Evolutionary conservation across 2,113 vertebrate genomes (phyloP), one percentile per base, ranked within the genome.

Genomic region (Catagonus wagneri): DNA sequence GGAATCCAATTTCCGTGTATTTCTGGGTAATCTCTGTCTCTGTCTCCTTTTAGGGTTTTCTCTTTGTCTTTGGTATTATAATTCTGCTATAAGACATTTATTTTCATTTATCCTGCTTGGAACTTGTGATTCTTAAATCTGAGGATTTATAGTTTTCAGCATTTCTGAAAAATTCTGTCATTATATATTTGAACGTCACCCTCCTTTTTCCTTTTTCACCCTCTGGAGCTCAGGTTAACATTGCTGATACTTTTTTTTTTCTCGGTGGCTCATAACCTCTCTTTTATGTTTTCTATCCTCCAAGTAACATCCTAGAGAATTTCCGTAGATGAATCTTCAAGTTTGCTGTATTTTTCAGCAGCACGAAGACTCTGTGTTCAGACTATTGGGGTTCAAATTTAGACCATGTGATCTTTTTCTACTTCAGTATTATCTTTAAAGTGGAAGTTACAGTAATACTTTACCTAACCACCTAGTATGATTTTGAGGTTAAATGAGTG

Each of bases 1-100:
- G n/a, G n/a, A n/a, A n/a, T n/a, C n/a, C n/a, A 58, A 63, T 15
- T 69, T 50, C 36, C 8, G 2, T 6, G 8, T 15, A 2, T 17
- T 69, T 80, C 56, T 36, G 61, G 25, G 10, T 69, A 34, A 54
- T 56, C 54, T 83, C 20, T 44, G 5, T 71, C 20, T 90, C 39
- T 76, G 19, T 8, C 56, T 76, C 27, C 32, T 54, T 89, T 79
- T 56, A 80, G 85, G 17, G 81, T 56, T 39, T 84, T 84, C 36
- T 85, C 23, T 86, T 80, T 86, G 58, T 87, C 91, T 88, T 80
- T 71, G 34, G 23, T 27, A 63, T 65, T 95, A 56, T 61, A 44
- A 39, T 52, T 85, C 58, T 85, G 75, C 75, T 69, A 15, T 17
- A 56, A 85, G 29, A 75, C 39, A 50, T 61, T 85, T 52, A 66